Conservation (phyloP, 2,888 invertebrate genomes). For the Aphidius colemani region DNA sequence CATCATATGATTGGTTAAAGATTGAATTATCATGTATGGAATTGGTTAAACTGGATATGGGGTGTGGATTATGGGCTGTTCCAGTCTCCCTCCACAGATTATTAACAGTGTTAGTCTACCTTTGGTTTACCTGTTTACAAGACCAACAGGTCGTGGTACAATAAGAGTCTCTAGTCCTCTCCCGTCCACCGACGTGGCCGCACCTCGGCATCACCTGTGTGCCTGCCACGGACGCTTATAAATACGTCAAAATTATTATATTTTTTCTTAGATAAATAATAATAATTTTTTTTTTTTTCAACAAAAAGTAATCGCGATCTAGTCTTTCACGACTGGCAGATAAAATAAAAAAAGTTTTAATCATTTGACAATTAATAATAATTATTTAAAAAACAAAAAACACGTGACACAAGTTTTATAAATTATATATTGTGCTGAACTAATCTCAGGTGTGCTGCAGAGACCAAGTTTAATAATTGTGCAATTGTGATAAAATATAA, state of each 20-base stretch:
- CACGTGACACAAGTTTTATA: conserved; percentile 4
- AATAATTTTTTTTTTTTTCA: conserved; percentile 11
- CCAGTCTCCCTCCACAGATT: conserved; percentile 29
- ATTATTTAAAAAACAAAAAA: neutral
- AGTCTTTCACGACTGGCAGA: neutral
- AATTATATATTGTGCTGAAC: conserved; percentile 15
- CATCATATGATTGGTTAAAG: conserved; percentile 39
- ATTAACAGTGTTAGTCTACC: conserved; percentile 27
- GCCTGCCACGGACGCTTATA: conserved; percentile 38
- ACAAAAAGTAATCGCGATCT: neutral
- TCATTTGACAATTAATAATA: neutral
- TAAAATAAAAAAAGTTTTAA: neutral
- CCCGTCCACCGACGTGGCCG: conserved; percentile 58
- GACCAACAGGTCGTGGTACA: conserved; percentile 55
- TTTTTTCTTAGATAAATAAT: no score
- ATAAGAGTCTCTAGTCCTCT: conserved; percentile 55
- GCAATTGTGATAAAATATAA: conserved; percentile 23
- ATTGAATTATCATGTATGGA: conserved; percentile 23
- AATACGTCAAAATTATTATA: neutral
- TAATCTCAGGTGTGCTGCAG: conserved; percentile 4
- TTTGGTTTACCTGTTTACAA: conserved; percentile 46
- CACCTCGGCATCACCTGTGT: conserved; percentile 50
- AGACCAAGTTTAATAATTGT: conserved; percentile 2
- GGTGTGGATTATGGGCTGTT: conserved; percentile 33
- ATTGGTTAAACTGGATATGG: conserved; percentile 33